Conservation (phyloP, 2,797 vertebrate species). For the Anisognathus igniventris region DNA sequence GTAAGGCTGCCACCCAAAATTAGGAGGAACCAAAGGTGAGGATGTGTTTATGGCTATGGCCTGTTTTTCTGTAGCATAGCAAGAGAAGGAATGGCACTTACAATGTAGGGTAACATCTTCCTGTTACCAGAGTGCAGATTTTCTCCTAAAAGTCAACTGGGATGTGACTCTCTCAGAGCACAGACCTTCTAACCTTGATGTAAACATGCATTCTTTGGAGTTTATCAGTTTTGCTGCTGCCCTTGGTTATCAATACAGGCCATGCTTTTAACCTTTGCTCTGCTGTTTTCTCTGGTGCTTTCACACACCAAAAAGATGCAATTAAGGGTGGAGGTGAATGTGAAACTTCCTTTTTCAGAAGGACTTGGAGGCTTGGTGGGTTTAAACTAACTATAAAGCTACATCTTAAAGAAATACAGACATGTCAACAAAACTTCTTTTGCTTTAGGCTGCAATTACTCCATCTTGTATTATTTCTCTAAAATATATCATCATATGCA, state of each 20-base stretch:
- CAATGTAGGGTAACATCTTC: neutral
- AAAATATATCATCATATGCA: neutral
- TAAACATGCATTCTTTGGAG: neutral
- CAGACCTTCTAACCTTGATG: neutral
- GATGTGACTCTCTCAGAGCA: neutral
- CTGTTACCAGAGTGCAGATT: neutral
- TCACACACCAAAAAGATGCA: neutral
- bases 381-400: neutral
- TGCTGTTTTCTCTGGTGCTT: neutral
- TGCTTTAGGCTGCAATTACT: neutral
- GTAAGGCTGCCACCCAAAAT: neutral
- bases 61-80: neutral
- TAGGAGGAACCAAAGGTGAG: neutral
- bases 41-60: neutral
- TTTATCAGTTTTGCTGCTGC: neutral
- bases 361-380: accelerated
- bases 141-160: neutral
- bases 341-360: neutral
- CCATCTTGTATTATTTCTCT: neutral
- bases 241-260: neutral
- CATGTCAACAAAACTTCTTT: neutral
- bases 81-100: neutral
- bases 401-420: neutral
- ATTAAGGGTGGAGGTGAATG: neutral
- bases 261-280: neutral